A percentile compares a stretch with the other conserved stretches of the same genome.
phyloP scores from a whole-genome alignment of 35 echinoderm and acorn worm genomes.

The Stichopus chloronotus region DNA sequence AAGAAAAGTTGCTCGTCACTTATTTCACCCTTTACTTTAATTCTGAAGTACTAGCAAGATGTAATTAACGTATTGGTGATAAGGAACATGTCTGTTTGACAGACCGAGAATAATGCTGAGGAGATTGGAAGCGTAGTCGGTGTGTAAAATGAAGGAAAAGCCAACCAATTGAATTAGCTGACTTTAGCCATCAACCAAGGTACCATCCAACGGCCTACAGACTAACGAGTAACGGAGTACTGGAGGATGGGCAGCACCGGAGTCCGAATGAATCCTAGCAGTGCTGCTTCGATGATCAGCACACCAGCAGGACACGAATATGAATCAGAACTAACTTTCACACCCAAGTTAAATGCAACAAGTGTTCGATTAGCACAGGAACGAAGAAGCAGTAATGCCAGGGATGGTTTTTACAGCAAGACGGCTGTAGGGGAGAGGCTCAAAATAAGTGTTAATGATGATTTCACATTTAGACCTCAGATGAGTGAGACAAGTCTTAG shows the following conservation, averaged over 20 bases:
- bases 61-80: neutral
- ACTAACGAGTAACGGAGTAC: conserved; percentile 3
- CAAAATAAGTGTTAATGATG: conserved; percentile 13
- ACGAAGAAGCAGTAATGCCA: conserved; percentile 33
- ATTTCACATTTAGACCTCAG: conserved; percentile 94
- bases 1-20: neutral
- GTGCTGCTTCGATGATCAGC: conserved; percentile 1
- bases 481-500: conserved; percentile 90
- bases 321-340: conserved; percentile 86
- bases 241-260: conserved; percentile 22
- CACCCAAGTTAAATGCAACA: conserved; percentile 84
- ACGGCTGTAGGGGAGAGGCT: conserved; percentile 10
- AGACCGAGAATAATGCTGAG: neutral
- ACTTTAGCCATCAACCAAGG: neutral
- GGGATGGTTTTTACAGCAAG: conserved; percentile 52
- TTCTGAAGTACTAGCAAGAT: neutral
- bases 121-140: no score
- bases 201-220: neutral
- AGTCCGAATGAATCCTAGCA: conserved; percentile 10
- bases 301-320: conserved; percentile 26
- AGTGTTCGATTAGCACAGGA: conserved; percentile 78
- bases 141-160: no score
- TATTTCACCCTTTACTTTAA: neutral
- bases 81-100: neutral
- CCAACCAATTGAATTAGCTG: no score